Evolutionary conservation across 2,113 vertebrate species (phyloP).

Genomic region (Perognathus longimembris): DNA sequence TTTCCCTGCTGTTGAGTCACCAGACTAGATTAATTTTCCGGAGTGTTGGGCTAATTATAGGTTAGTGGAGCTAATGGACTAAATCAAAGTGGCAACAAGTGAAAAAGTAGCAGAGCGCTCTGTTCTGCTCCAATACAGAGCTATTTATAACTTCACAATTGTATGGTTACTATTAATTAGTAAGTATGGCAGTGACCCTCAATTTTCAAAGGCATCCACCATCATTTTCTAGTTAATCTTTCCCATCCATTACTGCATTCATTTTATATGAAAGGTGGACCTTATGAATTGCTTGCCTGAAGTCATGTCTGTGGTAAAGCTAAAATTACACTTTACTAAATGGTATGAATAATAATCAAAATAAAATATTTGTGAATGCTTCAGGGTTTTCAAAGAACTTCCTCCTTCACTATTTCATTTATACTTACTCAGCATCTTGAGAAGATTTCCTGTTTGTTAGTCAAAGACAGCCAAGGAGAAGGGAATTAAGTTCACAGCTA

Average conservation of each 20-base stretch:
- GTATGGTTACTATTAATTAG: constrained; percentile 68
- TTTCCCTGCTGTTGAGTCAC: constrained; percentile 70
- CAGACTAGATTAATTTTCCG: constrained; percentile 76
- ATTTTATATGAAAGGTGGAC: constrained; percentile 56
- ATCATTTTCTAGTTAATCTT: constrained; percentile 71
- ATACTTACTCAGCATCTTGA: not conserved
- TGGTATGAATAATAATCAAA: constrained; percentile 61
- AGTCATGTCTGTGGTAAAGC: constrained; percentile 70
- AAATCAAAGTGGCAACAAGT: constrained; percentile 70
- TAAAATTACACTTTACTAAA: constrained; percentile 65
- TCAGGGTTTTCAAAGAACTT: constrained; percentile 57
- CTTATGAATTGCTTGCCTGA: constrained; percentile 75
- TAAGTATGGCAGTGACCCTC: constrained; percentile 50
- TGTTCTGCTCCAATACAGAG: constrained; percentile 9
- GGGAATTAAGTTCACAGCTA: not conserved
- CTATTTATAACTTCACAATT: constrained; percentile 63
- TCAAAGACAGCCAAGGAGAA: not conserved
- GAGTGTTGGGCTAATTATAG: constrained; percentile 78
- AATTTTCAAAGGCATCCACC: constrained; percentile 54
- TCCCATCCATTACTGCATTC: constrained; percentile 36
- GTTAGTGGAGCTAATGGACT: constrained; percentile 66
- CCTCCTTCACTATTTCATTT: constrained; percentile 29
- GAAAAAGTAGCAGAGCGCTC: constrained; percentile 33
- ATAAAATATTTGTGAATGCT: constrained; percentile 33
- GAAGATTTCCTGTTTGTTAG: constrained; percentile 10